Percentiles rank a stretch among this genome's conserved stretches.
Evolutionary conservation across 2,797 vertebrate genomes (phyloP).

Genomic region (Pterois miles): DNA sequence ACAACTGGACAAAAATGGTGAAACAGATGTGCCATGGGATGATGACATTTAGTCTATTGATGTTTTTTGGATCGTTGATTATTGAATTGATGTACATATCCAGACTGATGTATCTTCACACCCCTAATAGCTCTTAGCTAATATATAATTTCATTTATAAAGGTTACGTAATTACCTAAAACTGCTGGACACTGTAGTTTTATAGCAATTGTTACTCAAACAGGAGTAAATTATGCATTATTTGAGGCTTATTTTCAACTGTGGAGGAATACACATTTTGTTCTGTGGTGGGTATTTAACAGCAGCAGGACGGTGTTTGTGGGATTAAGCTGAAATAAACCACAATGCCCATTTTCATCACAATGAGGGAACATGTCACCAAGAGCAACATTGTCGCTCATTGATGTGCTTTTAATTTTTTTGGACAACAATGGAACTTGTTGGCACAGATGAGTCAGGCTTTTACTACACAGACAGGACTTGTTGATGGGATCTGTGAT

Average conservation of each 20-base stretch:
- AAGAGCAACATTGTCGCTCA: neutral
- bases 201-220: neutral
- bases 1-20: too few species aligned
- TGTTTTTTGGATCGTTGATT: too few species aligned
- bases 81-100: too few species aligned
- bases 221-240: neutral
- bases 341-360: neutral
- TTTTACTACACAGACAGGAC: neutral
- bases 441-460: neutral
- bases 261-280: neutral
- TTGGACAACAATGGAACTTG: neutral
- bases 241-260: neutral
- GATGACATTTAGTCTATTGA: too few species aligned
- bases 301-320: neutral
- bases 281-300: neutral
- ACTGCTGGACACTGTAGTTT: neutral
- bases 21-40: too few species aligned
- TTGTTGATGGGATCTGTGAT: neutral
- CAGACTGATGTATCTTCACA: too few species aligned
- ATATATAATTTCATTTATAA: neutral
- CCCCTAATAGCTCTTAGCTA: neutral
- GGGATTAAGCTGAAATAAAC: neutral
- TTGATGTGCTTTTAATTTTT: slow-evolving; percentile 3
- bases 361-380: neutral
- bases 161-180: neutral